Evolutionary conservation across 1,140 invertebrate genomes (phyloP).

Genomic region (Nasonia giraulti): DNA sequence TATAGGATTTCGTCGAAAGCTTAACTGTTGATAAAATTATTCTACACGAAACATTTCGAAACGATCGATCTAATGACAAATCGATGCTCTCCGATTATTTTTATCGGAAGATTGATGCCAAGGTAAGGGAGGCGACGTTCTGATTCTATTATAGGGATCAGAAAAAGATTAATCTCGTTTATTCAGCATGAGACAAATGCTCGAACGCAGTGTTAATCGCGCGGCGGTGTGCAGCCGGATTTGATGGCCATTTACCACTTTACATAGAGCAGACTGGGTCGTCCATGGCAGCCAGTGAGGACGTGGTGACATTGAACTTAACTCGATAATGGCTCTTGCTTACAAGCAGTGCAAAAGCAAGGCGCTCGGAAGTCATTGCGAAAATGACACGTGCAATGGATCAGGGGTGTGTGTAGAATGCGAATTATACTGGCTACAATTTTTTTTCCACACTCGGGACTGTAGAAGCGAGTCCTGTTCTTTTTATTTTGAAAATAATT

Average conservation of each 20-base stretch:
- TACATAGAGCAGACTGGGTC: slow-evolving; percentile 20
- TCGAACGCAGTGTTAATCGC: background rate
- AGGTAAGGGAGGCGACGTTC: background rate
- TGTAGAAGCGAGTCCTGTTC: too few relatives aligned
- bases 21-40: too few relatives aligned
- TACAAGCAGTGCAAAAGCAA: slow-evolving; percentile 25
- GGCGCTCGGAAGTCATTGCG: background rate
- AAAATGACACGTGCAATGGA: background rate
- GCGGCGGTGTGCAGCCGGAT: slow-evolving; percentile 52
- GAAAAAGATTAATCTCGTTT: background rate
- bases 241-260: slow-evolving; percentile 24
- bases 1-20: too few relatives aligned
- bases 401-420: background rate
- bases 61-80: too few relatives aligned
- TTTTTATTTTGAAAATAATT: too few relatives aligned
- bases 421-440: too few relatives aligned
- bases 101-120: background rate
- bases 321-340: slow-evolving; percentile 63
- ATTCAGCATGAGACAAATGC: background rate
- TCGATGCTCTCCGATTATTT: background rate
- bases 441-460: too few relatives aligned
- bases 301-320: slow-evolving; percentile 71
- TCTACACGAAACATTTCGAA: too few relatives aligned
- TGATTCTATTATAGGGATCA: background rate
- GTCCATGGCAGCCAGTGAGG: slow-evolving; percentile 60